phyloP scores from a whole-genome alignment of 2,888 invertebrate species.

The Eilema depressum region DNA sequence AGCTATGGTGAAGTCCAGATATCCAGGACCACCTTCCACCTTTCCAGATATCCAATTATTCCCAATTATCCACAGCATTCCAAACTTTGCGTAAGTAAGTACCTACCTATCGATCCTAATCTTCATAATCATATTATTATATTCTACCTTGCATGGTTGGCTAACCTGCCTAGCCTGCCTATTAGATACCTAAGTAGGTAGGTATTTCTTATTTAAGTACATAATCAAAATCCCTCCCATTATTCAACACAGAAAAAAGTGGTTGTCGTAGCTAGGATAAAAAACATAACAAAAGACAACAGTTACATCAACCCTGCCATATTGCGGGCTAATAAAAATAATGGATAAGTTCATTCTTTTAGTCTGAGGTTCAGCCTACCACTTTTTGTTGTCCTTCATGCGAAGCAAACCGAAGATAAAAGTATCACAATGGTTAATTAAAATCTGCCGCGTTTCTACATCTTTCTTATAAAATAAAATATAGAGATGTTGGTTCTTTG shows the following conservation, averaged over 20 bases:
- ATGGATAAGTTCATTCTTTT: slow-evolving; percentile 32
- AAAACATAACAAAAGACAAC: slow-evolving; percentile 7
- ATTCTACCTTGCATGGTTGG: neutral
- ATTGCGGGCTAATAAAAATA: slow-evolving; percentile 41
- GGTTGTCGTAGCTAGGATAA: slow-evolving; percentile 22
- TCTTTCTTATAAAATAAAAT: neutral
- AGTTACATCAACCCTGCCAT: slow-evolving; percentile 52
- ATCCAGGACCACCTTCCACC: no score
- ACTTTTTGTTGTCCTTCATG: slow-evolving; percentile 32
- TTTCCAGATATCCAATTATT: no score
- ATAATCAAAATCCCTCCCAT: neutral
- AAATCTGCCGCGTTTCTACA: slow-evolving; percentile 3
- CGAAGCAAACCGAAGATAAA: slow-evolving; percentile 30
- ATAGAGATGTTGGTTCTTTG: neutral
- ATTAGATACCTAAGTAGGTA: neutral
- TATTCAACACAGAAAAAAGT: neutral
- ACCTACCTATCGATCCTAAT: no score
- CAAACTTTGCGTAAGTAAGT: no score
- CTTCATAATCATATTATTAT: neutral
- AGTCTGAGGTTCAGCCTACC: slow-evolving; percentile 5
- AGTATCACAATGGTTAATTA: slow-evolving; percentile 44
- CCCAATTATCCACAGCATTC: no score
- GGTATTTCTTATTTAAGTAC: neutral
- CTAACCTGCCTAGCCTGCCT: neutral
- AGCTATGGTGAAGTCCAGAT: no score